Percentiles rank a stretch among this genome's conserved stretches.
Evolutionary conservation across 2,888 invertebrate species (phyloP).

Genomic region (Microctonus aethiopoides): DNA sequence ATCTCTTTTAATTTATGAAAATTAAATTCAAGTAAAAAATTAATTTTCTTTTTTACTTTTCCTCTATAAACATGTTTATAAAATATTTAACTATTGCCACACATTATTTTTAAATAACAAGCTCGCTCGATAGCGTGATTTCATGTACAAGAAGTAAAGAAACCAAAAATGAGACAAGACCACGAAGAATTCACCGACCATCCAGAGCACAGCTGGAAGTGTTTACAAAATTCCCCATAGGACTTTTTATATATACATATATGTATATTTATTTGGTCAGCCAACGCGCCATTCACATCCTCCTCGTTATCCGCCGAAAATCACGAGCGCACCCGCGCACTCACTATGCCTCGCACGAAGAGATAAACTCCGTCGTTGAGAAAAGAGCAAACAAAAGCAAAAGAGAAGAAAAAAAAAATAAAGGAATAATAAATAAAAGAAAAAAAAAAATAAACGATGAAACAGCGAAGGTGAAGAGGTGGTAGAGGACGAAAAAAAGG

Average conservation of each 20-base stretch:
- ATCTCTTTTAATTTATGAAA: neutral
- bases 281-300: conserved; percentile 29
- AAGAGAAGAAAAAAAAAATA: conserved; percentile 5
- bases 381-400: too few relatives aligned
- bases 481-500: conserved; percentile 38
- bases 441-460: neutral
- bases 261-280: conserved; percentile 35
- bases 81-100: too few relatives aligned
- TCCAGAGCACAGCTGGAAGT: too few relatives aligned
- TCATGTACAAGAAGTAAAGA: too few relatives aligned
- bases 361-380: conserved; percentile 48
- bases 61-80: neutral
- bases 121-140: too few relatives aligned
- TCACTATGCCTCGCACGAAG: conserved; percentile 44
- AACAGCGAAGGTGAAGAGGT: conserved; percentile 18
- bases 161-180: too few relatives aligned
- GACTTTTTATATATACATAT: neutral
- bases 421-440: neutral
- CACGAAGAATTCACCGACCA: too few relatives aligned
- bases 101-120: too few relatives aligned
- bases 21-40: neutral
- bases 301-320: conserved; percentile 54
- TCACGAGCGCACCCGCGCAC: conserved; percentile 57
- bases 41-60: too few relatives aligned
- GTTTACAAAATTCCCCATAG: neutral